Evolutionary conservation across 2,113 vertebrate genomes (phyloP).

Genomic region (Halcyon malimbica): DNA sequence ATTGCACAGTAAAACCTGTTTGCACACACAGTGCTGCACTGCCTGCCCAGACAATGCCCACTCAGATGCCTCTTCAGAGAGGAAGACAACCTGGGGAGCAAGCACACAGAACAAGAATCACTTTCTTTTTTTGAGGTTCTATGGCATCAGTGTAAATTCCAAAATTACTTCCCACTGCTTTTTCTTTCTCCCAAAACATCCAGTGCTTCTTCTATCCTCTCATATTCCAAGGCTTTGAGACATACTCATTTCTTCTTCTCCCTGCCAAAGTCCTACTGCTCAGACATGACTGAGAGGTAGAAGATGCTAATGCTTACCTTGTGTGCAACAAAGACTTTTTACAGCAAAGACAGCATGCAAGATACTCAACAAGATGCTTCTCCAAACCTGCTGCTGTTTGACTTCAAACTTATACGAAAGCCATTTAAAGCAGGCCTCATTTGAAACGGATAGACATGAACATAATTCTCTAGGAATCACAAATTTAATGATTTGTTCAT

Average conservation of each 20-base stretch:
- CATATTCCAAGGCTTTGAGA: neutral
- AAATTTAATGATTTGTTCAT: neutral
- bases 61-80: neutral
- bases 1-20: rapidly evolving
- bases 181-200: neutral
- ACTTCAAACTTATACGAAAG: neutral
- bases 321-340: neutral
- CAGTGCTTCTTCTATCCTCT: neutral
- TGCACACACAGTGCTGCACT: neutral
- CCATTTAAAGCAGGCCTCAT: neutral
- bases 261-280: neutral
- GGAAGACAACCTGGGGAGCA: neutral
- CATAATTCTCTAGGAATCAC: neutral
- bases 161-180: neutral
- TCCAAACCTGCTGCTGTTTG: neutral
- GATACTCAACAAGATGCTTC: neutral
- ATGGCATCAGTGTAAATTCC: neutral
- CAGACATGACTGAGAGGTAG: neutral
- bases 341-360: neutral
- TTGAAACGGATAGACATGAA: neutral
- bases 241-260: neutral
- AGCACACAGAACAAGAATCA: neutral
- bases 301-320: neutral
- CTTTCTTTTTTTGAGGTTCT: neutral
- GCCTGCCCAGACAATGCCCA: rapidly evolving